Conservation (phyloP, 2,888 invertebrate species). For the Sphinx pinastri region DNA sequence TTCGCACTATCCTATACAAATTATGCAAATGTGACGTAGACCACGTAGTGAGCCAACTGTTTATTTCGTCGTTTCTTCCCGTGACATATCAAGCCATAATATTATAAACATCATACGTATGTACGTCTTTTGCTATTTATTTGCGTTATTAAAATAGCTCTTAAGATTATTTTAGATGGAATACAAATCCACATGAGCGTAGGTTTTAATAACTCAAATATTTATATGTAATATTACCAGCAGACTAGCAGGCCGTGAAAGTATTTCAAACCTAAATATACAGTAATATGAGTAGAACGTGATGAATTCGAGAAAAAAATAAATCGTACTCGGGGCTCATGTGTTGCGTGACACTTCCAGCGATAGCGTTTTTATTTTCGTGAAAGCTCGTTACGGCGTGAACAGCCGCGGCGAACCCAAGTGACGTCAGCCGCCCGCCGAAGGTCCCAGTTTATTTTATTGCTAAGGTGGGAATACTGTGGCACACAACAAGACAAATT, state of each 20-base stretch:
- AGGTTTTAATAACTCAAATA: neutral
- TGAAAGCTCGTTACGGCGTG: conserved; percentile 38
- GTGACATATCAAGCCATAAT: neutral
- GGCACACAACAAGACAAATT: conserved; percentile 30
- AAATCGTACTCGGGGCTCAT: conserved; percentile 6
- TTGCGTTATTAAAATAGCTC: neutral
- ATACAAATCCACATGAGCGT: too few species aligned
- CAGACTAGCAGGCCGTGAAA: neutral
- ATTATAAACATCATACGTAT: too few species aligned
- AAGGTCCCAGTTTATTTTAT: conserved; percentile 63
- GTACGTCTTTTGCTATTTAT: neutral
- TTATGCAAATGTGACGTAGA: neutral
- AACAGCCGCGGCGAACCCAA: conserved; percentile 48
- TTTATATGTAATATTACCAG: neutral
- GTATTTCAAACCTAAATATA: neutral
- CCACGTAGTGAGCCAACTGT: neutral
- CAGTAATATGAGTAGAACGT: neutral
- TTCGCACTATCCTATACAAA: neutral
- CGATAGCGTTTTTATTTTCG: conserved; percentile 22
- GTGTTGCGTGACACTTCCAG: conserved; percentile 24
- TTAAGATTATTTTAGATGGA: too few species aligned
- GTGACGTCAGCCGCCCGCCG: conserved; percentile 53
- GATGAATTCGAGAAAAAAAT: conserved; percentile 1
- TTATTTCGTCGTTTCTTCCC: neutral
- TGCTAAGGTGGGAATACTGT: conserved; percentile 43